Evolutionary conservation across 2,113 vertebrate species (phyloP), one percentile per base, ranked within the genome.

Genomic region (Pygoscelis antarcticus): DNA sequence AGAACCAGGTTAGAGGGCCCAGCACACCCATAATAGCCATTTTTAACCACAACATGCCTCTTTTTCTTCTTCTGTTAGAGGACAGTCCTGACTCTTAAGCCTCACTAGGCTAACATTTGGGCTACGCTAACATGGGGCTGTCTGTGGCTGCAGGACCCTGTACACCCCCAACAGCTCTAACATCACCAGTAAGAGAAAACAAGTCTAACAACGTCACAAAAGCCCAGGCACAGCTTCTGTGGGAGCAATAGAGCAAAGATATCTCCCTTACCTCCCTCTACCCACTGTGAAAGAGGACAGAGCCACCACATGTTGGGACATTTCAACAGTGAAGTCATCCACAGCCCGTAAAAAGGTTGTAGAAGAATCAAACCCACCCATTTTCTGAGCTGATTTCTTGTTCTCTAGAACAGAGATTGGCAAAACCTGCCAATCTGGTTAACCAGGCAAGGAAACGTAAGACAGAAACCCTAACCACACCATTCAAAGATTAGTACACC

Each of bases 371-470:
- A 90, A 76, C 7, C 55, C 34, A 78, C 38, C 6, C 8, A 27
- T 81, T 80, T 93, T 89, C 64, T 62, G 26, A 89, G 54, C 18
- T 16, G 6, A 78, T 54, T 70, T 13, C 38, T 78, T 68, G 22
- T 36, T 95, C 36, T 93, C 40, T 36, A 54, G 44, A 70, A 20
- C 2, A 51, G 34, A 85, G 46, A 58, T 9, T 47, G 14, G 16
- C 42, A 87, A 90, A 95, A 93, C 34, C 30, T 81, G 58, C 17
- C 17, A 34, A 20, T 82, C 68, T 88, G 22, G 51, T 91, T 87
- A 89, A 75, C 49, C 23, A 74, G 13, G 20, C 16, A 64, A 71
- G 38, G n/a, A 86, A 75, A 46, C 11, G 9, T 9, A 55, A 68
- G 11, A 46, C 25, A 68, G 7, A 34, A 74, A 38, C 2, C 16